Evolutionary conservation across 2,888 invertebrate genomes (phyloP).

Genomic region (Ashinkailepas kermadecensis): DNA sequence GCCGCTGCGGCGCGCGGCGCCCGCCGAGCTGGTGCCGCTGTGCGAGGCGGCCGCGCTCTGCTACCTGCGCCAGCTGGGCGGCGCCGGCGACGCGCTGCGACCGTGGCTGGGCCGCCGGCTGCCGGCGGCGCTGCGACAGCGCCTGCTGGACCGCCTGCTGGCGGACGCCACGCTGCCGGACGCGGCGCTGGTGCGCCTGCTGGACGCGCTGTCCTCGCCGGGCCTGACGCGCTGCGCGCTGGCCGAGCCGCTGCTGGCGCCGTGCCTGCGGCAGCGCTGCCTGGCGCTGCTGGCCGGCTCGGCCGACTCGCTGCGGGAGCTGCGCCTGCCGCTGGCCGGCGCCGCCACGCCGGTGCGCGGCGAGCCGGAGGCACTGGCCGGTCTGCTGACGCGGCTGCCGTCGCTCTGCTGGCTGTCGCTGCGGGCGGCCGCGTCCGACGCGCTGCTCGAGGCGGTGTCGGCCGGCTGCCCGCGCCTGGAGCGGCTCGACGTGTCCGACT

Average conservation of each 20-base stretch:
- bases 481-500: background rate
- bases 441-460: background rate
- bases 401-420: background rate
- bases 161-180: background rate
- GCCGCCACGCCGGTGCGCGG: background rate
- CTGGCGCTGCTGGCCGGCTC: background rate
- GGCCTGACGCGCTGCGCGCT: constrained; percentile 3
- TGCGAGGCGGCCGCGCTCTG: background rate
- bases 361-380: constrained; percentile 8
- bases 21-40: background rate
- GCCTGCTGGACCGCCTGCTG: background rate
- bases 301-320: background rate
- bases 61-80: background rate
- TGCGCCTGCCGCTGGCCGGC: background rate
- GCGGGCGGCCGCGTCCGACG: background rate
- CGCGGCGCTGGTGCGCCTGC: background rate
- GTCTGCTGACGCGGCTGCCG: background rate
- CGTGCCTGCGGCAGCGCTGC: background rate
- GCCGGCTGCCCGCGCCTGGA: constrained; percentile 7
- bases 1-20: background rate
- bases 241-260: background rate
- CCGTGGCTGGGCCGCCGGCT: background rate
- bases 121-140: background rate
- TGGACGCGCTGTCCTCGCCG: background rate
- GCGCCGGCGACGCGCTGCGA: background rate